Evolutionary conservation across 1,140 invertebrate species (phyloP).

Genomic region (Charaxes varanes): DNA sequence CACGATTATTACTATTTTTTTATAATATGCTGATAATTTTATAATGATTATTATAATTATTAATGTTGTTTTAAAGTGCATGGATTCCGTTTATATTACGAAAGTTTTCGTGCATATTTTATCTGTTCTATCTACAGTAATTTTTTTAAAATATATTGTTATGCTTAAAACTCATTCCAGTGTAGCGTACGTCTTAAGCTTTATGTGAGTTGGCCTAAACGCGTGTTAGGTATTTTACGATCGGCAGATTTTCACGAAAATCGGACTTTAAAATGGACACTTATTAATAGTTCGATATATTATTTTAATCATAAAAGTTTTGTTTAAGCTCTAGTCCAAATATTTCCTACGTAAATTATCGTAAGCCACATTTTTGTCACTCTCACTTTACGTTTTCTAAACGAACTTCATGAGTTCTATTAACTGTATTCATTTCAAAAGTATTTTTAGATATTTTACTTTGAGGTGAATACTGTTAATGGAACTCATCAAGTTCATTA

Average conservation of each 20-base stretch:
- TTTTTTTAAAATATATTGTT: constrained; percentile 46
- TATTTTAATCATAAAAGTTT: too few species aligned
- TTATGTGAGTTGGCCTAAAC: constrained; percentile 36
- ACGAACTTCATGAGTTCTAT: too few species aligned
- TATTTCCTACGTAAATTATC: too few species aligned
- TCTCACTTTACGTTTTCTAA: too few species aligned
- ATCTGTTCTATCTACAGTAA: constrained; percentile 19
- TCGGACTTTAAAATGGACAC: not conserved
- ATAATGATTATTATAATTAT: constrained; percentile 26
- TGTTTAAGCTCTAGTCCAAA: too few species aligned
- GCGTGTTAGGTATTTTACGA: not conserved
- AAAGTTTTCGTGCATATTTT: constrained; percentile 22
- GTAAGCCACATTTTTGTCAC: too few species aligned
- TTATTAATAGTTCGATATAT: too few species aligned
- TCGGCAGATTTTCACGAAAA: not conserved
- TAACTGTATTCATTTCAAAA: too few species aligned
- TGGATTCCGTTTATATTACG: constrained; percentile 42
- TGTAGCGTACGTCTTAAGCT: constrained; percentile 63
- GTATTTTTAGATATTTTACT: too few species aligned
- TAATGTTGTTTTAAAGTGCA: constrained; percentile 35
- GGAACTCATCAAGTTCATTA: too few species aligned
- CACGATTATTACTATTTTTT: constrained; percentile 36
- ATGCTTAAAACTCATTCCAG: constrained; percentile 67
- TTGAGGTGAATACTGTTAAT: too few species aligned
- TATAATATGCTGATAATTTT: constrained; percentile 40